These are phyloP conservation scores for Oncorhynchus tshawytscha DNA, from an alignment of 2,113 vertebrate species.

Conservation along the genomic window DNA sequence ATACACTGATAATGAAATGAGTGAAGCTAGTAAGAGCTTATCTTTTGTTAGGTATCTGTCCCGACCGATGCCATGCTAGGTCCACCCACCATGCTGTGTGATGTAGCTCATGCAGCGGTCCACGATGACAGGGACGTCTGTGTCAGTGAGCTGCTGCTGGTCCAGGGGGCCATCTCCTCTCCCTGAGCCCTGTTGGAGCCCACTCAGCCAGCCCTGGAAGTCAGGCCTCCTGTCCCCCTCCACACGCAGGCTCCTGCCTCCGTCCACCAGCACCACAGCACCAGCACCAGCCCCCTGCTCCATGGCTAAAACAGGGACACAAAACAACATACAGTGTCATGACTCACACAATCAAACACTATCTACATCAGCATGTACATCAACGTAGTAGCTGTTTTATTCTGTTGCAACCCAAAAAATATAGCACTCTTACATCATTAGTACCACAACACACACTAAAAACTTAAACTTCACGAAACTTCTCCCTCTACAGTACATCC, in stretches of 20 bases:
- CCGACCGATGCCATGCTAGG: neutral
- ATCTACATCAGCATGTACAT: neutral
- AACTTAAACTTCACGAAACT: too few relatives aligned
- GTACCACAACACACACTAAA: neutral
- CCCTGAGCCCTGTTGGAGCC: conserved; percentile 75
- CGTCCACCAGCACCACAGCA: conserved; percentile 78
- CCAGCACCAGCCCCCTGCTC: conserved; percentile 71
- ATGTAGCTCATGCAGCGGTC: conserved; percentile 79
- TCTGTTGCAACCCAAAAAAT: neutral
- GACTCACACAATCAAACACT: neutral
- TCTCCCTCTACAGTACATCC: neutral
- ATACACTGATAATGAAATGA: neutral
- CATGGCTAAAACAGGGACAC: conserved; percentile 58
- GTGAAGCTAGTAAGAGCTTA: too few relatives aligned
- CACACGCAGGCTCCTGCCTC: conserved; percentile 76
- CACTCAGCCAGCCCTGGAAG: conserved; percentile 74
- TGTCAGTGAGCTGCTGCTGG: conserved; percentile 76
- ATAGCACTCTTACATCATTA: neutral
- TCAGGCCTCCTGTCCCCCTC: conserved; percentile 75
- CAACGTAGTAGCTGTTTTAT: neutral
- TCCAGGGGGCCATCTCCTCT: conserved; percentile 70
- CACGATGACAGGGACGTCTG: conserved; percentile 72
- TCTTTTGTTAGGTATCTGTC: neutral
- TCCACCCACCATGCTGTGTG: conserved; percentile 73
- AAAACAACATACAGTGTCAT: neutral